These are phyloP conservation scores for Nudaria mundana DNA, from an alignment of 2,888 invertebrate species.

Conservation along the genomic window DNA sequence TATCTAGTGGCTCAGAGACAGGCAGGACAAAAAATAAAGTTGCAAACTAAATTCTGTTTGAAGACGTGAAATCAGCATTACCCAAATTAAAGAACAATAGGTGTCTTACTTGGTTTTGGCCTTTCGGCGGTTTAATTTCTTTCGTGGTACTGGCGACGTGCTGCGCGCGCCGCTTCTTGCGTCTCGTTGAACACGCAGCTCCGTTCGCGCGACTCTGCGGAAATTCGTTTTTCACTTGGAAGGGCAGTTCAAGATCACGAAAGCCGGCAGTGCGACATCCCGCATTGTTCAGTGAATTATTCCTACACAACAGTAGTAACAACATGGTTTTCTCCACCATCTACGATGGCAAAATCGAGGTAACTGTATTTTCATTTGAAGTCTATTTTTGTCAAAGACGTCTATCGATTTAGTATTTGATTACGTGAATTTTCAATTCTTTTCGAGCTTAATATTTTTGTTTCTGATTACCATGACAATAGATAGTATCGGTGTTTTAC, in stretches of 20 bases:
- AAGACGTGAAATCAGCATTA: neutral
- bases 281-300: constrained; percentile 51
- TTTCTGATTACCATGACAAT: constrained; percentile 42
- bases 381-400: constrained; percentile 50
- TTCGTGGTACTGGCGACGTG: constrained; percentile 47
- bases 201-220: constrained; percentile 54
- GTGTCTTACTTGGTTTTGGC: constrained; percentile 40
- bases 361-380: constrained; percentile 48
- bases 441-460: constrained; percentile 29
- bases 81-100: constrained; percentile 16
- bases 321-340: constrained; percentile 72
- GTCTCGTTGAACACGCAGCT: constrained; percentile 62
- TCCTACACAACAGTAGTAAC: constrained; percentile 41
- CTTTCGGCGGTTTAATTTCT: constrained; percentile 50
- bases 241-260: constrained; percentile 81
- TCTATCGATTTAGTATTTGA: constrained; percentile 14
- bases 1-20: constrained; percentile 29
- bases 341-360: constrained; percentile 68
- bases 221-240: constrained; percentile 67
- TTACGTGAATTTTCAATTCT: constrained; percentile 44
- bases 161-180: constrained; percentile 69
- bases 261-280: constrained; percentile 57
- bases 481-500: no score
- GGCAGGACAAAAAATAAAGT: constrained; percentile 12
- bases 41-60: constrained; percentile 13